Base-by-base conservation (phyloP, 2,888 invertebrate genomes). In the Brenthis ino region DNA sequence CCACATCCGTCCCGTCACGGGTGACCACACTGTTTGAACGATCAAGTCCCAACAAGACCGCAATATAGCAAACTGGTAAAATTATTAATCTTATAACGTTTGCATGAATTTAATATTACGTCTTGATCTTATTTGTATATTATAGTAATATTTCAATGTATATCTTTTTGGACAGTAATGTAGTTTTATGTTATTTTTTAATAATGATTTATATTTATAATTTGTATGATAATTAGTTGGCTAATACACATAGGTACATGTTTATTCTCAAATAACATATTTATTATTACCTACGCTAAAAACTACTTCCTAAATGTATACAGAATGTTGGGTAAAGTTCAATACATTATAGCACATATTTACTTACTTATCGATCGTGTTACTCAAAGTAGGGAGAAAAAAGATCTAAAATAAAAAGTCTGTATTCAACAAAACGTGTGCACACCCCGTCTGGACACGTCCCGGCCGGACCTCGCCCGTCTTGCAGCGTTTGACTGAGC, bases 401-500 rank as follows among this genome's bases (percentile, higher is more conserved):
- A 8, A 63, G 37, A 51, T 11, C 50, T 53, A 53, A 57, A 64
- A 58, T 64, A 57, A 55, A 56, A 57, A 69, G 67, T 75, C 74
- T 61, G 24, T 14, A n/a, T 64, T 75, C 71, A 68, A 65, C 71
- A 67, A 64, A 72, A 75, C 71, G 78, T 74, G 74, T 80, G 79
- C 80, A 72, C 82, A 81, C 78, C 76, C 63, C 57, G 60, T 65
- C 70, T 72, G 76, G 74, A 74, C 74, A 74, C 74, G 74, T 72
- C 76, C 74, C 74, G 74, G 76, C 81, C 81, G 83, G 86, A 85
- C 87, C 82, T 79, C 79, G 79, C 82, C 85, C 88, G 88, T 89
- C 89, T 89, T 88, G 86, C 87, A 83, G 84, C 88, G 88, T 89
- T 89, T 89, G 91, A 91, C 90, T 88, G 91, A 90, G 88, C 89